These are phyloP conservation scores for Plumapathes pennacea DNA, from an alignment of 92 coral and sea anemone species.

Conservation along the genomic window DNA sequence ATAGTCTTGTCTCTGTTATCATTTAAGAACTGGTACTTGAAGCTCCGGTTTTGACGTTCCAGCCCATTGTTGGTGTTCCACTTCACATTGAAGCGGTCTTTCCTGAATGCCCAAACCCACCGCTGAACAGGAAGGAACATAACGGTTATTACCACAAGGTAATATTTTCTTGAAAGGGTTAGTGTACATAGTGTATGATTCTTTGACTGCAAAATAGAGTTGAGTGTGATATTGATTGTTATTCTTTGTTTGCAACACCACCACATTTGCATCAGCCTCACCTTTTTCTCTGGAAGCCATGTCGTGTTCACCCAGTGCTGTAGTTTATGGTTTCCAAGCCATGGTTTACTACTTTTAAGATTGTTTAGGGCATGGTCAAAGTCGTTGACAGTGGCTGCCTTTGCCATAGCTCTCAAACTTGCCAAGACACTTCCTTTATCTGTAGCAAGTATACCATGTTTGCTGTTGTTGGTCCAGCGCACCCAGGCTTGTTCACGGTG, in stretches of 20 bases:
- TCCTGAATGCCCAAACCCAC: slow-evolving; percentile 63
- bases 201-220: too few species aligned
- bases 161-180: too few species aligned
- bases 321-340: not conserved
- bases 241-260: too few species aligned
- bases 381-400: slow-evolving; percentile 15
- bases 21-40: slow-evolving; percentile 45
- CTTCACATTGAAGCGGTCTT: slow-evolving; percentile 39
- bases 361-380: not conserved
- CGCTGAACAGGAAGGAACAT: slow-evolving; percentile 15
- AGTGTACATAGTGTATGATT: too few species aligned
- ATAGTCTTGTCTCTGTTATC: slow-evolving; percentile 32
- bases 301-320: slow-evolving; percentile 26
- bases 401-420: slow-evolving; percentile 23
- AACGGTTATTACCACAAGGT: not conserved
- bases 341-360: slow-evolving; percentile 2
- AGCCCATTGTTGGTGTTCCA: slow-evolving; percentile 57
- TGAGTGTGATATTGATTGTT: too few species aligned
- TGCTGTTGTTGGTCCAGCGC: slow-evolving; percentile 4
- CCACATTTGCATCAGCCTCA: too few species aligned
- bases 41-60: slow-evolving; percentile 34
- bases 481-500: slow-evolving; percentile 22
- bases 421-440: not conserved
- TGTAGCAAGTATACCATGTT: slow-evolving; percentile 3
- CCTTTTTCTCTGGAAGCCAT: slow-evolving; percentile 42